Base-by-base conservation (phyloP, 2,113 vertebrate genomes). In the Tylochromis polylepis region DNA sequence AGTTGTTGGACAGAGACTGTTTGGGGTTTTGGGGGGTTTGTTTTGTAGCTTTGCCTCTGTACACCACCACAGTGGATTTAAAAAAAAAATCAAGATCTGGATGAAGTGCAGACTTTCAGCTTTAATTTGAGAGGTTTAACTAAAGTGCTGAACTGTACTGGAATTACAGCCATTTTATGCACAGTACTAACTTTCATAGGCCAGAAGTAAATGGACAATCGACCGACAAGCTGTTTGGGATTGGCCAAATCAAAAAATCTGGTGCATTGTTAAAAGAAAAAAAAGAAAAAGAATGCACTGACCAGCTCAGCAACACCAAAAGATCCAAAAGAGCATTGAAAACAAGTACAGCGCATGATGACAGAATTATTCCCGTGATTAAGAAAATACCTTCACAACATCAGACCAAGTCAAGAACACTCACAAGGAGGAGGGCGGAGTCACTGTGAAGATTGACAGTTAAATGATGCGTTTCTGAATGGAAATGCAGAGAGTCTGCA, bases 241-340 rank as follows among this genome's bases (percentile, higher is more conserved):
- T 18, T 29, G 24, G 6, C 43, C 15, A 20, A 49, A 49, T 49
- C 24, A 1, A 75, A 18, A 18, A 75, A 9, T 75, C 24, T 49
- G 70, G 0, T 2, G 22, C 9, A 75, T 1, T 72, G 14, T 46
- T 72, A 46, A 72, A 6, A 43, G n/a, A n/a, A n/a, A n/a, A n/a
- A n/a, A n/a, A n/a, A n/a, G n/a, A n/a, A 46, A 0, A 27, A 22
- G n/a, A 10, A 72, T 6, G n/a, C 20, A 72, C 12, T 3, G 38
- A 41, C 38, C 65, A 46, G 36, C 22, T 72, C 38, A 27, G n/a
- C n/a, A 27, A 72, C 65, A 27, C 67, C 38, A 0, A 72, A 24
- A 72, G 67, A 27, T 10, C 38, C 46, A 22, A 11, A 72, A 18
- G 8, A 16, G 22, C 67, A 18, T 16, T 27, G 22, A 27, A 72